These are phyloP conservation scores for Zosterops borbonicus DNA, from an alignment of 2,113 vertebrate genomes.

Conservation along the genomic window DNA sequence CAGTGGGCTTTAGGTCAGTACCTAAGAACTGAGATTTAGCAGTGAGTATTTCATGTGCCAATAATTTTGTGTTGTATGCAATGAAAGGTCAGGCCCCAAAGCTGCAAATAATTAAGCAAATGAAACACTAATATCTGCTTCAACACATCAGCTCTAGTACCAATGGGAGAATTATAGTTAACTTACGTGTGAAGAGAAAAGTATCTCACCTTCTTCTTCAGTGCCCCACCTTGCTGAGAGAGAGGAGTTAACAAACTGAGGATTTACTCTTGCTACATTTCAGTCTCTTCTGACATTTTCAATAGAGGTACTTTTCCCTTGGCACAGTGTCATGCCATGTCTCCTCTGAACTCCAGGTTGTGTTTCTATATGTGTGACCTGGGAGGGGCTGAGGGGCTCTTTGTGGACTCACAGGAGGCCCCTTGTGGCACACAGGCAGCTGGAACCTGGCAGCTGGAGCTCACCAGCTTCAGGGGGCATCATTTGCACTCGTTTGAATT, in stretches of 20 bases:
- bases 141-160: neutral
- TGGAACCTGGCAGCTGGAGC: neutral
- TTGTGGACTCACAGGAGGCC: neutral
- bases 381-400: neutral
- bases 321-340: neutral
- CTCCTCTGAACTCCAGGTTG: neutral
- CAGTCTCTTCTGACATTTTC: neutral
- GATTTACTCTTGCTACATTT: neutral
- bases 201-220: neutral
- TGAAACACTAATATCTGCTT: neutral
- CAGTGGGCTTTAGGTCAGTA: neutral
- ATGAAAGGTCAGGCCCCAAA: neutral
- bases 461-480: neutral
- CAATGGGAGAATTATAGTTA: neutral
- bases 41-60: neutral
- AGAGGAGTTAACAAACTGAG: neutral
- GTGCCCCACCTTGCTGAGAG: neutral
- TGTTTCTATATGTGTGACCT: neutral
- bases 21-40: neutral
- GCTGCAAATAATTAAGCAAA: neutral
- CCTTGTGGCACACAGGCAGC: neutral
- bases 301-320: neutral
- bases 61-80: neutral
- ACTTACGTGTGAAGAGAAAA: neutral
- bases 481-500: neutral